Base-by-base conservation (phyloP, 2,113 vertebrate genomes). In the Stercorarius parasiticus region DNA sequence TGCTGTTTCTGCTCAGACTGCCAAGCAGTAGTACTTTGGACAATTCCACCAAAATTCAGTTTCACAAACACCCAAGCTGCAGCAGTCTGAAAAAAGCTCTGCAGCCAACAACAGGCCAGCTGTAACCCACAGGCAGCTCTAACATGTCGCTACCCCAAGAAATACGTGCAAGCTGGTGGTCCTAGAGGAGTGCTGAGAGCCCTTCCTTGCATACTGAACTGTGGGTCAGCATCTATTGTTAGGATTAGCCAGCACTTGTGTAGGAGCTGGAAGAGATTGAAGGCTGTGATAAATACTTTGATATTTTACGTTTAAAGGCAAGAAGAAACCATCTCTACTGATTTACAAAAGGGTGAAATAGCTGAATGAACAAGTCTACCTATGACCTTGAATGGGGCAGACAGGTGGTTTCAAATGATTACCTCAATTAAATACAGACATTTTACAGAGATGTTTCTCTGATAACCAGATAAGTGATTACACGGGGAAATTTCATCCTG, bases 71-170 rank as follows among this genome's bases (percentile, higher is more conserved):
- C 13, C 16, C 32, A 50, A 82, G 19, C 19, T 67, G 23, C 29
- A 91, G 42, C 45, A 50, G 27, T 20, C 25, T 14, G 50, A 43
- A 73, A n/a, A 38, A 73, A 10, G 7, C 32, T 40, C n/a, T 47
- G 84, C 10, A 70, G 56, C 38, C 66, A 70, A n/a, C 42, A 38
- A 10, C 38, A 86, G n/a, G 23, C 56, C 85, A 81, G 38, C 15
- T 70, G 29, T 69, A 74, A 65, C 11, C 32, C 47, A 64, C 32
- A 56, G 73, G 32, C 23, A 69, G 49, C 52, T 86, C 66, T 34
- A 66, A 52, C 0, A 2, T 6, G 3, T 40, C 3, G 2, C 15
- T 36, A 4, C 13, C 21, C 19, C 42, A 45, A 36, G 47, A 73
- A 87, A 59, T 3, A 21, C 0, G 2, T 38, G n/a, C 61, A n/a